These are phyloP conservation scores for Metalampra italica DNA, from an alignment of 2,888 invertebrate genomes.

Conservation along the genomic window DNA sequence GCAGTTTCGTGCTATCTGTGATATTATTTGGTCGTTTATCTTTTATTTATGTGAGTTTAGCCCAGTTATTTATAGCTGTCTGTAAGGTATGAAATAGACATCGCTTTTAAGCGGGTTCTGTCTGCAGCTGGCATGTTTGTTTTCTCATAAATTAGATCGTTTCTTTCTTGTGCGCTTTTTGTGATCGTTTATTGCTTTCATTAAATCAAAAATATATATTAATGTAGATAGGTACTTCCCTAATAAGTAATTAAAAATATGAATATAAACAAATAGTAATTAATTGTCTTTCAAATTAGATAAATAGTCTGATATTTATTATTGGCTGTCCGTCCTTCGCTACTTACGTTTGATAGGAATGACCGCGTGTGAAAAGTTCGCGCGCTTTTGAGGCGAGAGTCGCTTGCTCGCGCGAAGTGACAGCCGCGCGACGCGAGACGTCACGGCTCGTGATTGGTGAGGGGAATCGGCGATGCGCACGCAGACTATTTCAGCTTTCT, in stretches of 20 bases:
- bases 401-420: not conserved
- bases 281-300: too few relatives aligned
- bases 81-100: not conserved
- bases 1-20: conserved; percentile 25
- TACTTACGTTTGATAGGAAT: too few relatives aligned
- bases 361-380: not conserved
- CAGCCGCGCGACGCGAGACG: not conserved
- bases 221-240: too few relatives aligned
- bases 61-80: not conserved
- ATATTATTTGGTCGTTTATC: conserved; percentile 5
- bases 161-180: too few relatives aligned
- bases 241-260: too few relatives aligned
- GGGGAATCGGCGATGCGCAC: not conserved
- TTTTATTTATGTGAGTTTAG: conserved; percentile 1
- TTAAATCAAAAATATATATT: too few relatives aligned
- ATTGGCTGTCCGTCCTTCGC: too few relatives aligned
- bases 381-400: not conserved
- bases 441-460: not conserved
- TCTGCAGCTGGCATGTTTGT: not conserved
- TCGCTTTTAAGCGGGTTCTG: not conserved
- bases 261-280: too few relatives aligned
- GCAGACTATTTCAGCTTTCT: not conserved
- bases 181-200: too few relatives aligned
- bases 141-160: too few relatives aligned
- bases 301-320: too few relatives aligned